Base-by-base conservation (phyloP, 2,888 invertebrate species). In the Catotricha subobsoleta region DNA sequence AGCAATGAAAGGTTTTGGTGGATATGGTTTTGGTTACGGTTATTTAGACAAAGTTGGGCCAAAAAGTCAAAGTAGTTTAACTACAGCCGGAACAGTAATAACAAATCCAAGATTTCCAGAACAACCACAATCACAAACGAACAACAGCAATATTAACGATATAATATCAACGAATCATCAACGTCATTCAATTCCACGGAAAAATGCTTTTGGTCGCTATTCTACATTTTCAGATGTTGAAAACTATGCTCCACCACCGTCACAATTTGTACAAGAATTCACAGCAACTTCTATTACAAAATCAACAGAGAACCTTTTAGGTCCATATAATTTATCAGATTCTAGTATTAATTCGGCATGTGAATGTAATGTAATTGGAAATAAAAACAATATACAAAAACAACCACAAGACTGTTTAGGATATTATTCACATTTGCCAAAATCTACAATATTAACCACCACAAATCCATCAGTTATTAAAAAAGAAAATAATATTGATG, bases 1-100 rank as follows among this genome's bases (percentile, higher is more conserved):
- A 41, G 80, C 86, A 0, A 83, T 83, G 2, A 86, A 84, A 62
- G 79, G 80, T 0, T 78, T 82, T 48, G 83, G 84, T 1, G 86
- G 84, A 0, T 86, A 87, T 48, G 83, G 84, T 3, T 86, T 83
- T 51, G 86, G 86, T 2, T 87, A 84, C 52, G 86, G 84, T 7
- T 86, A 83, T 52, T 62, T 82, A 41, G 83, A 83, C 51, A 77
- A 80, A 1, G 66, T 62, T 18, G 63, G 66, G 1, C 13, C 35
- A 20, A 41, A 41, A 28, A 7, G 53, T 55, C 7, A 52, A 57
- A 23, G 23, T 15, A 36, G 23, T 25, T 21, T 36, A 4, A 41
- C 44, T 28, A 43, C 44, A 46, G 30, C 42, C 43, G 21, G 46
- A 40, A 42, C 43, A 39, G 36, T 36, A 15, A 21, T 21, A 13